Base-by-base conservation (phyloP, 2,797 vertebrate species). In the Sternotherus odoratus region DNA sequence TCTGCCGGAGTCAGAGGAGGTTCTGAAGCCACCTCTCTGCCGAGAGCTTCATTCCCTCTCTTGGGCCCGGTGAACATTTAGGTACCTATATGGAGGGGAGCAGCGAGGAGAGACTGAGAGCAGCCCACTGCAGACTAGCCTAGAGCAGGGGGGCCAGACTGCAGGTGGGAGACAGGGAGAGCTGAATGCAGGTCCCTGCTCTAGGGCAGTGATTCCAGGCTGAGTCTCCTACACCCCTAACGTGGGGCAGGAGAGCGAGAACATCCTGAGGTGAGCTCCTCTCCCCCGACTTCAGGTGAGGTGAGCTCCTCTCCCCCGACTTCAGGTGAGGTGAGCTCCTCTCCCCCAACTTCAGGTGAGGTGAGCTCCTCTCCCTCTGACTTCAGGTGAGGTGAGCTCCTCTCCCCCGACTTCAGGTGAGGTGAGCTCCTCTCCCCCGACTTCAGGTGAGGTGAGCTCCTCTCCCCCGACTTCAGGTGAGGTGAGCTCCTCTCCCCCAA, bases 21-120 rank as follows among this genome's bases (percentile, higher is more conserved):
- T 5, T 33, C 60, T 33, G 57, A n/a, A 5, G 33, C 60, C 15
- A 17, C 13, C 60, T 63, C 33, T 63, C 30, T 15, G 1, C 30
- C 6, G 16, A 15, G 6, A 8, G 12, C 60, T 2, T 17, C n/a
- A 9, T 16, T 66, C n/a, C 63, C 63, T 66, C n/a, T 5, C n/a
- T 21, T 21, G 19, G n/a, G n/a, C 33, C n/a, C 19, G 30, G 12
- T 4, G 8, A 21, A 21, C 33, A n/a, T n/a, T 9, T 9, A 19
- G 3, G n/a, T 5, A 36, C 3, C 19, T 21, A 11, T 5, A 33
- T 3, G 1, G n/a, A 36, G n/a, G n/a, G 63, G n/a, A 69, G 63
- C 63, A 69, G 63, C 19, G 33, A n/a, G 16, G 17, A 36, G 60
- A 17, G 60, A n/a, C 60, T 66, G 33, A n/a, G 16, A 66, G 33